Conservation (phyloP, 1,140 invertebrate species). For the Drosophila teissieri region DNA sequence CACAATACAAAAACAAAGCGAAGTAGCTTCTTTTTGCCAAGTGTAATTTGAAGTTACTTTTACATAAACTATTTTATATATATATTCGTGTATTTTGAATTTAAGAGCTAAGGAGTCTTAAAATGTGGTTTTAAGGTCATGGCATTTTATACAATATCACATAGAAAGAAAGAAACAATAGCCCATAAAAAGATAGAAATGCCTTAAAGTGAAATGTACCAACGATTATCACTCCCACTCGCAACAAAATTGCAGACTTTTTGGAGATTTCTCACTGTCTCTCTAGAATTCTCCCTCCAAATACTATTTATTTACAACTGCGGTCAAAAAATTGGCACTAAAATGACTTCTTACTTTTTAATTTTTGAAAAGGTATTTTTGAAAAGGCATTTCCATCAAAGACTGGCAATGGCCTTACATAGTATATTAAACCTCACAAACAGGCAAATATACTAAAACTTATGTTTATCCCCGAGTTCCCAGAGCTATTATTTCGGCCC, state of each 20-base stretch:
- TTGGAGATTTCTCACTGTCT: constrained; percentile 42
- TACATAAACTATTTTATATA: background rate
- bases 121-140: background rate
- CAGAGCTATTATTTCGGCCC: constrained; percentile 1
- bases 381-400: background rate
- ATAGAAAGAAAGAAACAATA: background rate
- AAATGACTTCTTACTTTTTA: background rate
- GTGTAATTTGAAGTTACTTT: background rate
- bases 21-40: background rate
- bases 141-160: background rate
- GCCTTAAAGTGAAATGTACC: constrained; percentile 9
- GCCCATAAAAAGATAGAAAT: background rate
- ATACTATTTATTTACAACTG: background rate
- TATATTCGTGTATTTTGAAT: background rate
- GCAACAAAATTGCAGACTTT: constrained; percentile 21
- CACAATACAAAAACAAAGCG: background rate
- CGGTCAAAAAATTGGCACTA: background rate
- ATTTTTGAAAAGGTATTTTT: no score
- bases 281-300: constrained; percentile 1
- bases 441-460: background rate
- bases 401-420: no score
- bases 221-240: constrained; percentile 45
- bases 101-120: background rate
- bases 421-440: background rate
- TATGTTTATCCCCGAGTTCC: background rate